A percentile compares a stretch with the other conserved stretches of the same genome.
Evolutionary conservation across 2,113 vertebrate species (phyloP).

Genomic region (Pyrgilauda ruficollis): DNA sequence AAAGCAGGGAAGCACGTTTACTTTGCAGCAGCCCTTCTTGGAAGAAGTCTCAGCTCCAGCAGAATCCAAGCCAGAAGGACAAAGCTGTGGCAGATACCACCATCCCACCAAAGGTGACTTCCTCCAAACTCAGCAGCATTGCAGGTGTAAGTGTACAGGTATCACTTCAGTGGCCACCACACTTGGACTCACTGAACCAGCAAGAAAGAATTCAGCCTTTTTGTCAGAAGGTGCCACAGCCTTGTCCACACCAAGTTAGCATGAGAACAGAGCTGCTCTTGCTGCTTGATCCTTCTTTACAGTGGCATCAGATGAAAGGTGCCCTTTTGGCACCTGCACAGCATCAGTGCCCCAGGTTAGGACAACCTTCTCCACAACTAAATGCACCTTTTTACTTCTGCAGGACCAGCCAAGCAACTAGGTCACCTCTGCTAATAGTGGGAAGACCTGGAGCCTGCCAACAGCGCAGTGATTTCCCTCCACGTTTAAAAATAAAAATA

Average conservation of each 20-base stretch:
- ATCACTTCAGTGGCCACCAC: fast-evolving
- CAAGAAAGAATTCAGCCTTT: background rate
- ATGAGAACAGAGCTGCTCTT: background rate
- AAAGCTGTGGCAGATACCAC: background rate
- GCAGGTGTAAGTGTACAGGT: background rate
- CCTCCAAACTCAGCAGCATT: background rate
- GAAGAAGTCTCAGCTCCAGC: background rate
- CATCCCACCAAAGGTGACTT: background rate
- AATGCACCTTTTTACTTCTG: background rate
- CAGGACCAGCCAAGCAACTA: background rate
- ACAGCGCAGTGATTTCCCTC: background rate
- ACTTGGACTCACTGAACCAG: background rate
- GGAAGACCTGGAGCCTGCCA: background rate
- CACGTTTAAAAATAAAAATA: background rate
- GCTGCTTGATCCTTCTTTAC: background rate
- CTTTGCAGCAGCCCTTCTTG: background rate
- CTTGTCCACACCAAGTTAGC: background rate
- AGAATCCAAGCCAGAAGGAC: background rate
- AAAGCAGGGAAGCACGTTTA: background rate
- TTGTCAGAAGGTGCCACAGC: background rate
- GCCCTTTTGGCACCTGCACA: background rate
- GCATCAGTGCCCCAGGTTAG: background rate
- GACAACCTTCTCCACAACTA: background rate
- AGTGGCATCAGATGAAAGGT: background rate
- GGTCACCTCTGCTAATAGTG: background rate